phyloP scores from a whole-genome alignment of 2,113 vertebrate genomes.

The Oxygymnocypris stewartii region DNA sequence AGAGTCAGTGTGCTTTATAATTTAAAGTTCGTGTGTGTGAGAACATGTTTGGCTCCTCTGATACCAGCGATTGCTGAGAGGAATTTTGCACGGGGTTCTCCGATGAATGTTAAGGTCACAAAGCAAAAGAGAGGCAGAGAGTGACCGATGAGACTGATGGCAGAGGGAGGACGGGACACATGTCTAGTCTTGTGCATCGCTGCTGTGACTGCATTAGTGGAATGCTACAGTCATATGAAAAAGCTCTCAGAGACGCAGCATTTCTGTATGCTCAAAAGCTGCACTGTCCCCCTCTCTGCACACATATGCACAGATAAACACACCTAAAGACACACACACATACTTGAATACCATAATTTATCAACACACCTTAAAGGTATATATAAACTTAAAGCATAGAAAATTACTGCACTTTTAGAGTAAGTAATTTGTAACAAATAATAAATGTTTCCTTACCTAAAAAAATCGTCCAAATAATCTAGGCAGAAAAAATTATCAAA shows the following conservation, averaged over 20 bases:
- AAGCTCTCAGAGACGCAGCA: constrained; percentile 67
- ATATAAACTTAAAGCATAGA: background rate
- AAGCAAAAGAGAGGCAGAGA: constrained; percentile 35
- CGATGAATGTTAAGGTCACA: constrained; percentile 90
- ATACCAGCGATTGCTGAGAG: constrained; percentile 84
- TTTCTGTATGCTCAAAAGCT: constrained; percentile 72
- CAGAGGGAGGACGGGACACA: constrained; percentile 73
- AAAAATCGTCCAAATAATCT: background rate
- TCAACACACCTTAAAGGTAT: constrained; percentile 16
- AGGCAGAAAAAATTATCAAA: background rate
- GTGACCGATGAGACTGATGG: constrained; percentile 51
- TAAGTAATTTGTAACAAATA: background rate
- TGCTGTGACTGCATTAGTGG: constrained; percentile 81
- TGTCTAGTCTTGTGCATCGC: constrained; percentile 84
- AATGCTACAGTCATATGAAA: constrained; percentile 82
- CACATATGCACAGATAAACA: constrained; percentile 53
- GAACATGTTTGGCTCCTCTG: constrained; percentile 77
- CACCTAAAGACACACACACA: constrained; percentile 31
- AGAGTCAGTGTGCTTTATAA: constrained; percentile 62
- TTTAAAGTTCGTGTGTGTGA: constrained; percentile 21
- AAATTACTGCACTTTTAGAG: background rate
- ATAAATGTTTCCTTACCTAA: background rate
- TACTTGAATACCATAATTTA: constrained; percentile 4
- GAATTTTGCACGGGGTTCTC: constrained; percentile 88
- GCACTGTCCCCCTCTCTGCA: constrained; percentile 69